Evolutionary conservation across 2,113 vertebrate genomes (phyloP), one percentile per base, ranked within the genome.

Genomic region (Pangasianodon gigas): DNA sequence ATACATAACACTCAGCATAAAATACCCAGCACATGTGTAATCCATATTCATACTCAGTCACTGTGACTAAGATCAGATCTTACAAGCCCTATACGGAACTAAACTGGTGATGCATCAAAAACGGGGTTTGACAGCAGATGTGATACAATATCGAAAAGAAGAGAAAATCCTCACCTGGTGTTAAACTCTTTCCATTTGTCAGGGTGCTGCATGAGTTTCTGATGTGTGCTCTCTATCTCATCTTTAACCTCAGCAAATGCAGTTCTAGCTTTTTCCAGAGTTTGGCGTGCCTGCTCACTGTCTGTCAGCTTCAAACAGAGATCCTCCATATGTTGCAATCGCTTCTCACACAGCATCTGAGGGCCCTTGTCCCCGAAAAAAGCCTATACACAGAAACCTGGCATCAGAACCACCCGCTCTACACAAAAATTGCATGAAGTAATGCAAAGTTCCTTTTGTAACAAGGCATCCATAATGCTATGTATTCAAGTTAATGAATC

Each of bases 361-460:
- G 96, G 96, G 6, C 98, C 97, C 89, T 97, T 99, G 82, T 98
- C 98, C 90, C 97, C 94, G 8, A 99, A 99, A 93, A 98, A 99
- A 87, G 96, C 92, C 98, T 99, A 60, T 74, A 56, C 16, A 86
- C 52, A 85, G 79, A 87, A 44, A 85, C 41, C 9, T 24, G n/a
- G 4, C 26, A 29, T 88, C 13, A 89, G 69, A 89, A 69, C 3
- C 21, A 32, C 4, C 0, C 37, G 19, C 32, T 48, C 85, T 58
- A 3, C 1, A 75, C 18, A 82, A 37, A 26, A 4, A 87, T 0
- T 24, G 24, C 1, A 32, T 62, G 6, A 46, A n/a, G 24, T 46
- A 69, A 48, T 44, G 26, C 32, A 65, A 32, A 74, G 4, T 52
- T 44, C 6, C 14, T 54, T 48, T 37, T 83, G 51, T 37, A 58